Conservation (phyloP, 92 coral and sea anemone genomes). For the Heliopora coerulea region DNA sequence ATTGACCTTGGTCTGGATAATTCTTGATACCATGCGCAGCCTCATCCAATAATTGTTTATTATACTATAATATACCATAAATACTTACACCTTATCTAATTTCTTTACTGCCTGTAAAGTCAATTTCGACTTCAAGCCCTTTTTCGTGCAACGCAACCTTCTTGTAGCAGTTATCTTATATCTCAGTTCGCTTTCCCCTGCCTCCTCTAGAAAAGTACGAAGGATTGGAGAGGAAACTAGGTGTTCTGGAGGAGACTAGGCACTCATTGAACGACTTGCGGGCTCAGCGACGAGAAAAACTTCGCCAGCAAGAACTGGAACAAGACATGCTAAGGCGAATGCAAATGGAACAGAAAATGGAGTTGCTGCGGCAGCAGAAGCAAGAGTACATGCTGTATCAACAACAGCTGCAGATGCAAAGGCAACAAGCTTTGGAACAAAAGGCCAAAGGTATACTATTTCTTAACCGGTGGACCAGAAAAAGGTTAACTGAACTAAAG, state of each 20-base stretch:
- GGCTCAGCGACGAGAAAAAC: constrained; percentile 90
- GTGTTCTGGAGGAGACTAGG: constrained; percentile 81
- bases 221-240: constrained; percentile 75
- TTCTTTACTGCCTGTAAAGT: too few relatives aligned
- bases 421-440: constrained; percentile 92
- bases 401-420: constrained; percentile 80
- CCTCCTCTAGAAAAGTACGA: constrained; percentile 73
- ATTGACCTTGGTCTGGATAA: too few relatives aligned
- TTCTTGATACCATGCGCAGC: too few relatives aligned
- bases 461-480: too few relatives aligned
- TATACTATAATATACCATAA: too few relatives aligned
- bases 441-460: constrained; percentile 51
- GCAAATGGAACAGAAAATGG: constrained; percentile 97
- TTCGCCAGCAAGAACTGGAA: constrained; percentile 93
- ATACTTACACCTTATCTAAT: too few relatives aligned
- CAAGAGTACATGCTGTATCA: constrained; percentile 93
- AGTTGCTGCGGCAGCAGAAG: constrained; percentile 93
- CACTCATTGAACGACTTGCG: constrained; percentile 75
- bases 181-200: too few relatives aligned
- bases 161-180: too few relatives aligned
- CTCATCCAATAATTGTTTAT: too few relatives aligned
- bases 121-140: too few relatives aligned
- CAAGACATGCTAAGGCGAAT: constrained; percentile 96
- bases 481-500: too few relatives aligned
- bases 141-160: too few relatives aligned